Base-by-base conservation (phyloP, 2,888 invertebrate species). In the Cerceris ruficornis region DNA sequence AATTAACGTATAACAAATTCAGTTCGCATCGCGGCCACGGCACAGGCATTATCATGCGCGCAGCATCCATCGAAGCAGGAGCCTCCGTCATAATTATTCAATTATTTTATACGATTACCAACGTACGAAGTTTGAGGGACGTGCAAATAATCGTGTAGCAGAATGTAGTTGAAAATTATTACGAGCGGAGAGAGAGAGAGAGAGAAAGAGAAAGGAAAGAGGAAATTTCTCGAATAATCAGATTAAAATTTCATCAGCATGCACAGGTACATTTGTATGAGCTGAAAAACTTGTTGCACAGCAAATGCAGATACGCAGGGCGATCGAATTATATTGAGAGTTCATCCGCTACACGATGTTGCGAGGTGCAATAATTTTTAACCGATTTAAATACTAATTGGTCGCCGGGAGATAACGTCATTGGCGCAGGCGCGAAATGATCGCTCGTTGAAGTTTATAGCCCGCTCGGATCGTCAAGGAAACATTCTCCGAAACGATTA, bases 211-310 rank as follows among this genome's bases (percentile, higher is more conserved):
- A 0, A 11, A 46, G 46, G 1, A 46, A 11, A 11, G 46, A 49
- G 42, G 62, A 60, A 57, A 67, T 67, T 66, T 67, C 67, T 67
- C 67, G 54, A n/a, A 64, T 77, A 77, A 77, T 75, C 77, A 54
- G 77, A 77, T 77, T 65, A 77, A 77, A 75, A 61, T 77, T 75
- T 75, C 69, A 75, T 69, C 77, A 69, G 65, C 69, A 57, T 62
- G n/a, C n/a, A n/a, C n/a, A n/a, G 49, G 50, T 75, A 69, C 69
- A 67, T 75, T 58, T 75, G 70, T 66, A 62, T 55, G 17, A 70
- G 52, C 58, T 28, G 67, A 62, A 67, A 75, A 77, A 77, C 70
- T 77, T 75, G 75, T 70, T 77, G 77, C 77, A 54, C 54, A 49
- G 57, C 43, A 41, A 43, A 67, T 73, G 73, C 72, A 17, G 50